A percentile compares a stretch with the other conserved stretches of the same genome.
Conservation (phyloP, 2,797 vertebrate genomes). For the Ptychobarbus kaznakovi region DNA sequence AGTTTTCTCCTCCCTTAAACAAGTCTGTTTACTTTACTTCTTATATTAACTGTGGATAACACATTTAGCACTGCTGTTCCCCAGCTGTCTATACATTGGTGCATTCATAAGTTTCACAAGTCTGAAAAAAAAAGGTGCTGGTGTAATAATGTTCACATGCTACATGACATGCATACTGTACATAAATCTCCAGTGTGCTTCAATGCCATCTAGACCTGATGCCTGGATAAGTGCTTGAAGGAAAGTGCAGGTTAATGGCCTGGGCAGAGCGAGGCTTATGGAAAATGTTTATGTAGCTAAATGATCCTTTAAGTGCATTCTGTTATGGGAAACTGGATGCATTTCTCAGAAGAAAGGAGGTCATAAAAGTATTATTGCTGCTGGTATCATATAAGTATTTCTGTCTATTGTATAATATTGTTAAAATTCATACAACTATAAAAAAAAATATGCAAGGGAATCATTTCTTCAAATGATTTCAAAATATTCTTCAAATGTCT, state of each 20-base stretch:
- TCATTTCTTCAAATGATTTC: neutral
- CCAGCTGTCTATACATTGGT: neutral
- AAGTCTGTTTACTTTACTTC: neutral
- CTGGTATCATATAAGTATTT: neutral
- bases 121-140: neutral
- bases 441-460: too few relatives aligned
- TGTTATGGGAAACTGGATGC: slow-evolving; percentile 10
- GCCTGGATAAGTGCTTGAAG: slow-evolving; percentile 23
- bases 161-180: neutral
- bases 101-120: neutral
- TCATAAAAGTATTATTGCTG: neutral
- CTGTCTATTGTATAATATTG: neutral
- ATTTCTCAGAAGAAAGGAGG: neutral
- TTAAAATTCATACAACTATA: neutral
- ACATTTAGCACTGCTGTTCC: neutral
- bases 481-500: too few relatives aligned
- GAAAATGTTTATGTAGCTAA: neutral
- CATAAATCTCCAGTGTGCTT: neutral
- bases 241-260: slow-evolving; percentile 7
- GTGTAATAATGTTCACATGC: neutral
- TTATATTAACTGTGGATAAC: neutral
- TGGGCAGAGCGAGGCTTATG: neutral
- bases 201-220: neutral
- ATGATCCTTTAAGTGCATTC: neutral
- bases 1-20: neutral